phyloP scores from a whole-genome alignment of 2,797 vertebrate genomes.

The Acanthurus lineatus region DNA sequence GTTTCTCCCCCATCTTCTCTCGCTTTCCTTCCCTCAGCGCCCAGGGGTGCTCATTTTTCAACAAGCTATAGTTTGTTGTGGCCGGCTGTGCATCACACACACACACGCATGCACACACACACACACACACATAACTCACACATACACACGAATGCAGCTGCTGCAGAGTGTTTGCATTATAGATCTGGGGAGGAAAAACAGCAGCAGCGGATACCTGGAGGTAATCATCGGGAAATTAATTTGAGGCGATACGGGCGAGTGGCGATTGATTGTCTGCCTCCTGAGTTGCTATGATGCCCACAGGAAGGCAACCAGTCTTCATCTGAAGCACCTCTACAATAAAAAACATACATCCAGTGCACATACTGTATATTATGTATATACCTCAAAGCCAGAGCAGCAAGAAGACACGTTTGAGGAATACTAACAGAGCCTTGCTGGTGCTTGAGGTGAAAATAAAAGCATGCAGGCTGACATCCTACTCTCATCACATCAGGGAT shows the following conservation, averaged over 20 bases:
- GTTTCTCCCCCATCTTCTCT: constrained; percentile 43
- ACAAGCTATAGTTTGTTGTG: constrained; percentile 49
- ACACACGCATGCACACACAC: constrained; percentile 1
- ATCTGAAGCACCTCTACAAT: constrained; percentile 46
- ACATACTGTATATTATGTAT: constrained; percentile 7
- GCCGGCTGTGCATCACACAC: constrained; percentile 24
- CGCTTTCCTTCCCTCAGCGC: constrained; percentile 36
- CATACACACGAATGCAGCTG: constrained; percentile 20
- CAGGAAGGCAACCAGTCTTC: constrained; percentile 51
- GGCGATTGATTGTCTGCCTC: constrained; percentile 68
- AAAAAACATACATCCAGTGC: constrained; percentile 28
- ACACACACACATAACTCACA: neutral
- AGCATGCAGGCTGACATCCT: constrained; percentile 39
- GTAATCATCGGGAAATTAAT: constrained; percentile 75
- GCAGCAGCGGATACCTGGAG: constrained; percentile 60
- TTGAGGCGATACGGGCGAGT: constrained; percentile 55
- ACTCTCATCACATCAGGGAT: constrained; percentile 47
- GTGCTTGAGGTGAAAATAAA: constrained; percentile 38
- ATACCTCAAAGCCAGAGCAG: constrained; percentile 36
- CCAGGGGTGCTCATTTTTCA: constrained; percentile 66
- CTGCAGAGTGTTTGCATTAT: constrained; percentile 66
- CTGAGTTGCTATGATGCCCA: constrained; percentile 43
- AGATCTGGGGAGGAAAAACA: constrained; percentile 62
- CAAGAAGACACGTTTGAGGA: constrained; percentile 47
- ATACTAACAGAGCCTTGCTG: constrained; percentile 49